Evolutionary conservation across 1,140 invertebrate species (phyloP).

Genomic region (Drosophila jambulina): DNA sequence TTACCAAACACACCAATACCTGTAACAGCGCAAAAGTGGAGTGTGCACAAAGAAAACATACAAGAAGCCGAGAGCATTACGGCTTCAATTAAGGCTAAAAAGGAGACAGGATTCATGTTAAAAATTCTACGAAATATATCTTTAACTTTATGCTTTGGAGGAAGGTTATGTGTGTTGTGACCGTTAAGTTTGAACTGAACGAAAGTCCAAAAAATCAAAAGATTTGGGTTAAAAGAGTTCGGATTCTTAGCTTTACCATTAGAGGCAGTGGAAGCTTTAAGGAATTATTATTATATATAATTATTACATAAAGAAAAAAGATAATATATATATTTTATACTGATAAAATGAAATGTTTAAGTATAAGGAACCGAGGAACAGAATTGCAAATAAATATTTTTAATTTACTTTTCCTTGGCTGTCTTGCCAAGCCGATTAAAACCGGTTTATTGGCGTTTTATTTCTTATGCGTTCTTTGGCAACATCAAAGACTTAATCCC

Average conservation of each 20-base stretch:
- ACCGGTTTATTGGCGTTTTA: neutral
- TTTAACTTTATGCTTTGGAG: neutral
- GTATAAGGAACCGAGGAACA: neutral
- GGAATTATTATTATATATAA: too few species aligned
- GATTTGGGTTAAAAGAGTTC: neutral
- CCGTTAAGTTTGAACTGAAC: neutral
- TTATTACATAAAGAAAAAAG: too few species aligned
- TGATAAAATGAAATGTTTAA: too few species aligned
- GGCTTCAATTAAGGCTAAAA: conserved; percentile 14
- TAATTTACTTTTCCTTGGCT: neutral
- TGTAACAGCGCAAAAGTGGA: conserved; percentile 25
- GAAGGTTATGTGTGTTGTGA: neutral
- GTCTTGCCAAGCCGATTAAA: conserved; percentile 6
- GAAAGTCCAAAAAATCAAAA: neutral
- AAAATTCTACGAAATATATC: neutral
- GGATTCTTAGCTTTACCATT: neutral
- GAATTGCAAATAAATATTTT: neutral
- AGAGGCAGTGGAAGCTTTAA: neutral
- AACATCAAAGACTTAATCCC: neutral
- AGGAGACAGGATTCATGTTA: conserved; percentile 7
- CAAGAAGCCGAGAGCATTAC: conserved; percentile 29
- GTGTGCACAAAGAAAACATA: conserved; percentile 63
- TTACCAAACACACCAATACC: conserved; percentile 76
- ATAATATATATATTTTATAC: too few species aligned
- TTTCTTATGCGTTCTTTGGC: conserved; percentile 8